Evolutionary conservation across 2,797 vertebrate genomes (phyloP).

Genomic region (Tragelaphus eurycerus): DNA sequence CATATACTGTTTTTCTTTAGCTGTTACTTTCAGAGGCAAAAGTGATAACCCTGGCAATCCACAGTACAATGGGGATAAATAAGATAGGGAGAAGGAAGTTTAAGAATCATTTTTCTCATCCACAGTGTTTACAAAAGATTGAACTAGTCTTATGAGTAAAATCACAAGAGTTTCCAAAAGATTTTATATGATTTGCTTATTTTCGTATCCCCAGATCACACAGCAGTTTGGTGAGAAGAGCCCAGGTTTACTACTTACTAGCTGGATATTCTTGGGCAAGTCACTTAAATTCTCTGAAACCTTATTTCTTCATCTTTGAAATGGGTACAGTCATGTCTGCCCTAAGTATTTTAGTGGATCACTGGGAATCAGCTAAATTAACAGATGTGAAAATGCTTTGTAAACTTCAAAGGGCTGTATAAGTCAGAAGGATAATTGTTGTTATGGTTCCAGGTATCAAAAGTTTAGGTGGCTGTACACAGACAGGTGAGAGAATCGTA

Average conservation of each 20-base stretch:
- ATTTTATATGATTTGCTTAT: background rate
- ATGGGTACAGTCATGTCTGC: background rate
- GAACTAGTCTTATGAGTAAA: background rate
- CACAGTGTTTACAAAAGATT: background rate
- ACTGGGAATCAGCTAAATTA: background rate
- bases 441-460: background rate
- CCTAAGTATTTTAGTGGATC: background rate
- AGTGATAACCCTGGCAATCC: background rate
- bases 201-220: background rate
- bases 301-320: background rate
- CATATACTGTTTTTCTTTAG: background rate
- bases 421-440: background rate
- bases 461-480: background rate
- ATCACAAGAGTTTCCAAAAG: background rate
- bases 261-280: background rate
- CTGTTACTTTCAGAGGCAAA: background rate
- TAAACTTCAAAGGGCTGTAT: background rate
- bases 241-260: background rate
- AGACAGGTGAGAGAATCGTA: background rate
- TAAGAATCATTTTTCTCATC: background rate
- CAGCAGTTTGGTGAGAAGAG: slow-evolving; percentile 7
- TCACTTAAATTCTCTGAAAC: background rate
- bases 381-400: background rate
- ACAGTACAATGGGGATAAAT: background rate
- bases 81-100: background rate